A percentile compares a stretch with the other conserved stretches of the same genome.
Conservation (phyloP, 2,888 invertebrate genomes). For the Lagria hirta region DNA sequence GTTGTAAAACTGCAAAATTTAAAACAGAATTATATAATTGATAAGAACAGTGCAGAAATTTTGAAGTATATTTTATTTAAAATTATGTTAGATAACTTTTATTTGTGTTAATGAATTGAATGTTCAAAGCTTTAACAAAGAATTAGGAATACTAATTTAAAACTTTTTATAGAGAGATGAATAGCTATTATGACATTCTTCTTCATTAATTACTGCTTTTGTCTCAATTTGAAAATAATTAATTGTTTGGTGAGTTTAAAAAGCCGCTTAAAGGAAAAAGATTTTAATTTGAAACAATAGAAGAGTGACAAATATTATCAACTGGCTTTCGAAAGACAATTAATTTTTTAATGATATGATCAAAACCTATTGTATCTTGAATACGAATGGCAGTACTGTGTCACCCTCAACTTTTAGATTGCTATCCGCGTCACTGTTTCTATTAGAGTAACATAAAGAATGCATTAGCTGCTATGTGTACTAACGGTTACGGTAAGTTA, state of each 20-base stretch:
- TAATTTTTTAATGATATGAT: constrained; percentile 37
- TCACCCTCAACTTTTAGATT: constrained; percentile 42
- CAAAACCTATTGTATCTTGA: constrained; percentile 31
- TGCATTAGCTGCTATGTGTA: constrained; percentile 51
- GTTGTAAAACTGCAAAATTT: too few relatives aligned
- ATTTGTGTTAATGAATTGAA: too few relatives aligned
- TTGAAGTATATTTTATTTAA: too few relatives aligned
- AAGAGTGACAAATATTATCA: constrained; percentile 23
- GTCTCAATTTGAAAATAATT: constrained; percentile 18
- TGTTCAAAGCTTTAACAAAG: too few relatives aligned
- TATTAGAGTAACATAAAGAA: constrained; percentile 52
- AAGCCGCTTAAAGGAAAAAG: constrained; percentile 10
- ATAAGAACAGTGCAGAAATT: too few relatives aligned
- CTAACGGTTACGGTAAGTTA: constrained; percentile 50
- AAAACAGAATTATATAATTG: too few relatives aligned
- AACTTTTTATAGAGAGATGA: too few relatives aligned
- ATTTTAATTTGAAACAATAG: constrained; percentile 17
- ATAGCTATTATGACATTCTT: too few relatives aligned
- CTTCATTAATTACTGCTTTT: too few relatives aligned
- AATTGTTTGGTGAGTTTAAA: constrained; percentile 20
- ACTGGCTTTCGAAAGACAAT: constrained; percentile 36
- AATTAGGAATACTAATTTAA: too few relatives aligned
- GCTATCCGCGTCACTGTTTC: constrained; percentile 49
- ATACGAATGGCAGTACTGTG: constrained; percentile 35
- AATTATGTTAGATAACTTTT: too few relatives aligned